phyloP scores from a whole-genome alignment of 92 coral and sea anemone species.

The Phenganax marumi region DNA sequence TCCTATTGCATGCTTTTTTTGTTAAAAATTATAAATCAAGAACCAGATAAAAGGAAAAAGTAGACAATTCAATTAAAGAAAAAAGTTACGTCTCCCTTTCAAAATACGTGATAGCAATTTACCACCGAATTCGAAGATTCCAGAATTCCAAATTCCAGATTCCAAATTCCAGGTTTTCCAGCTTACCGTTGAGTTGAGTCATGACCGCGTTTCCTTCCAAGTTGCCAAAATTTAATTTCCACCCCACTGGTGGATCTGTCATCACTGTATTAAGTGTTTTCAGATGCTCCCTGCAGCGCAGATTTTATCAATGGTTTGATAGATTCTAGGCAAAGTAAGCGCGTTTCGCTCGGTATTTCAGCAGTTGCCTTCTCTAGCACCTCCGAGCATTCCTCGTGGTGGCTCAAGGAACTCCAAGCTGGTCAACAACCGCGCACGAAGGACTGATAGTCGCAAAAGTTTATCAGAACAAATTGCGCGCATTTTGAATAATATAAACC shows the following conservation, averaged over 20 bases:
- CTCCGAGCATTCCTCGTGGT: background rate
- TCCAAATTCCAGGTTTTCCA: no score
- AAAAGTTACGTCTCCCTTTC: no score
- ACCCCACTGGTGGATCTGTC: background rate
- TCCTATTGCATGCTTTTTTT: no score
- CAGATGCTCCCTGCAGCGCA: background rate
- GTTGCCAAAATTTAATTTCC: background rate
- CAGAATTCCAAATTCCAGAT: no score
- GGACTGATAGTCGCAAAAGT: background rate
- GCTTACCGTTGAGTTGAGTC: no score
- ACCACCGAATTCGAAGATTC: background rate
- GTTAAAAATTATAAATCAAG: no score
- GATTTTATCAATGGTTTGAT: background rate
- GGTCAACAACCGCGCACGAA: background rate
- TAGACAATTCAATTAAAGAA: no score
- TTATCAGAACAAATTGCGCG: background rate
- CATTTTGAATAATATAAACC: background rate
- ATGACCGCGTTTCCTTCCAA: background rate
- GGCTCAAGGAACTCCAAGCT: background rate
- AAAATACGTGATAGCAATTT: no score
- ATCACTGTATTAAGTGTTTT: conserved; percentile 22
- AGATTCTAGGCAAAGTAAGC: background rate
- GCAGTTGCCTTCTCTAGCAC: background rate
- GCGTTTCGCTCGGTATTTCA: background rate
- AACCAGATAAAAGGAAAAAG: no score